Evolutionary conservation across 2,113 vertebrate genomes (phyloP), one percentile per base, ranked within the genome.

Genomic region (Phalacrocorax carbo): DNA sequence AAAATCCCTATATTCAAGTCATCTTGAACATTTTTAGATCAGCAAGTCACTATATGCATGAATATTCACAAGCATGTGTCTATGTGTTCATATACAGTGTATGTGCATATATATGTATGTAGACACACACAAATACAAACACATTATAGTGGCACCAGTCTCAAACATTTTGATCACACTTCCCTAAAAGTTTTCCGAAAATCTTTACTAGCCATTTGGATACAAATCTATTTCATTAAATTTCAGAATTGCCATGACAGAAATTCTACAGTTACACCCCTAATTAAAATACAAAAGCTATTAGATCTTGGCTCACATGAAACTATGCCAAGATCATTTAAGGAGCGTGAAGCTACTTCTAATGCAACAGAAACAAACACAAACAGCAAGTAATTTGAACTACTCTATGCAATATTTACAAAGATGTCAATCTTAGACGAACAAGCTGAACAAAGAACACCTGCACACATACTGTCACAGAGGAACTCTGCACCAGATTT

Each of bases 391-490:
- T 68, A 86, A 82, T 90, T 91, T 55, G 76, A 86, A 79, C 38
- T 83, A 34, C 54, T 88, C 65, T 40, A n/a, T 27, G 36, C 44
- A 92, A 64, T 92, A 92, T 94, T 92, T 96, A 92, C 73, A 91
- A 78, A 79, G 55, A 76, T 40, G 78, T 49, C 77, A 89, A 69
- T 84, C 78, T 82, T 30, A 55, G 48, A 38, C 0, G 2, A 89
- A 79, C 46, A 89, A 79, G 44, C 25, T 55, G 65, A 94, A 91
- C 42, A 89, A 93, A 90, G 52, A 3, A 7, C n/a, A 94, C 38
- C n/a, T 72, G 68, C 38, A 76, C 11, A 36, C 13, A 40, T 27
- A 46, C 17, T 34, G 25, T 68, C 68, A 66, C 6, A 81, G 64
- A 58, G 36, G 44, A 77, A 84, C 19, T 64, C 68, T 26, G 38